Conservation (phyloP, 2,113 vertebrate genomes). For the Desmodus rotundus region DNA sequence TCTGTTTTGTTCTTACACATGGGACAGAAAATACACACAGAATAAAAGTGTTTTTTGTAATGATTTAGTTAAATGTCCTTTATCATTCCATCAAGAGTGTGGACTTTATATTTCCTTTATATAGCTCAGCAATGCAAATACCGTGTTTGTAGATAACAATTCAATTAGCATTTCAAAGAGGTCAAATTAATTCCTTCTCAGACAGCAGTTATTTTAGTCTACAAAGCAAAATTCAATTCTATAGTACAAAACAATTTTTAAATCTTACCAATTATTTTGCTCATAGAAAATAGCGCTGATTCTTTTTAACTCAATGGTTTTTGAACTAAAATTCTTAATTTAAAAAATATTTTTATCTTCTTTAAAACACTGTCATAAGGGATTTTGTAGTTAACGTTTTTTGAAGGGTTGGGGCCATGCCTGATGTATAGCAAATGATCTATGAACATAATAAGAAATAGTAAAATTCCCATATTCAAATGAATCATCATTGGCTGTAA, state of each 20-base stretch:
- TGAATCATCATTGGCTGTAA: neutral
- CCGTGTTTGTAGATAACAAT: constrained; percentile 64
- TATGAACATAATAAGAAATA: neutral
- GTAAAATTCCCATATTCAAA: neutral
- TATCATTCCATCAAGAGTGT: constrained; percentile 56
- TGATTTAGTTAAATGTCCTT: constrained; percentile 31
- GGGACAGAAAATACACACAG: neutral
- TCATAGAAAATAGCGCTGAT: neutral
- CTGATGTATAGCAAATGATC: neutral
- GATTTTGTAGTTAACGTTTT: neutral
- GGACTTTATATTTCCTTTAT: constrained; percentile 59
- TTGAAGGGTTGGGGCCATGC: neutral
- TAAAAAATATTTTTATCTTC: neutral
- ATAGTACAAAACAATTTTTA: neutral
- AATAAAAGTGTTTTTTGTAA: constrained; percentile 45
- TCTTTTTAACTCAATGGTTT: neutral
- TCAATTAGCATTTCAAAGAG: constrained; percentile 71
- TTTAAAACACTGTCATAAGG: neutral
- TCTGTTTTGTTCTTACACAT: neutral
- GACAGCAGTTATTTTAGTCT: constrained; percentile 39
- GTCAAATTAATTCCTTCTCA: constrained; percentile 58
- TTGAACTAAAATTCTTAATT: neutral
- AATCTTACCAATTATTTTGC: constrained; percentile 2
- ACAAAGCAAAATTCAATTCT: constrained; percentile 38
- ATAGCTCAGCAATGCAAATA: constrained; percentile 47